These are phyloP conservation scores for Okamejei kenojei DNA, from an alignment of 2,797 vertebrate species.

Conservation along the genomic window DNA sequence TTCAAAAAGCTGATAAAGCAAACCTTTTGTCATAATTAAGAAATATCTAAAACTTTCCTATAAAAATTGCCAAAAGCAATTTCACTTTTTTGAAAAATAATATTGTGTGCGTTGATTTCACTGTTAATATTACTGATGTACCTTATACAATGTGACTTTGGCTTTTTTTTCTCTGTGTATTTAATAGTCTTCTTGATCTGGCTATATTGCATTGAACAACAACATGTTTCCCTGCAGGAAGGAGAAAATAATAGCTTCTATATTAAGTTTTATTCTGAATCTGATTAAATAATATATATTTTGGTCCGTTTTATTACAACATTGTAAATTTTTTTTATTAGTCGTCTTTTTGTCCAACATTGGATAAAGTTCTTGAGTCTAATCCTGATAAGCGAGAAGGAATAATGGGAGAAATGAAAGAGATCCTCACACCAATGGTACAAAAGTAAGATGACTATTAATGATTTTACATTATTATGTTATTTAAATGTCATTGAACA, in stretches of 20 bases:
- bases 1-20: neutral
- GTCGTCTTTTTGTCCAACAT: conserved; percentile 69
- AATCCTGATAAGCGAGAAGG: conserved; percentile 70
- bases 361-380: conserved; percentile 71
- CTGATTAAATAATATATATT: conserved; percentile 33
- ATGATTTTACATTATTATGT: neutral
- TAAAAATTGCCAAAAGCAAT: neutral
- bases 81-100: neutral
- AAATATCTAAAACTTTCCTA: neutral
- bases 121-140: neutral
- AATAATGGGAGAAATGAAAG: conserved; percentile 89
- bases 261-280: neutral
- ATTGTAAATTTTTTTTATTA: conserved; percentile 46
- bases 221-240: neutral
- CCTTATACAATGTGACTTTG: neutral
- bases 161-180: neutral
- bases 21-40: neutral
- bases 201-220: neutral
- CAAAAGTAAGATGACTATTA: conserved; percentile 72
- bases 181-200: neutral
- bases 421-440: conserved; percentile 84
- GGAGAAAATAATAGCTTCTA: neutral
- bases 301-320: conserved; percentile 5
- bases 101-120: neutral
- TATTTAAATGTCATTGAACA: neutral